phyloP scores from a whole-genome alignment of 2,888 invertebrate species.

The Aphidius colemani region DNA sequence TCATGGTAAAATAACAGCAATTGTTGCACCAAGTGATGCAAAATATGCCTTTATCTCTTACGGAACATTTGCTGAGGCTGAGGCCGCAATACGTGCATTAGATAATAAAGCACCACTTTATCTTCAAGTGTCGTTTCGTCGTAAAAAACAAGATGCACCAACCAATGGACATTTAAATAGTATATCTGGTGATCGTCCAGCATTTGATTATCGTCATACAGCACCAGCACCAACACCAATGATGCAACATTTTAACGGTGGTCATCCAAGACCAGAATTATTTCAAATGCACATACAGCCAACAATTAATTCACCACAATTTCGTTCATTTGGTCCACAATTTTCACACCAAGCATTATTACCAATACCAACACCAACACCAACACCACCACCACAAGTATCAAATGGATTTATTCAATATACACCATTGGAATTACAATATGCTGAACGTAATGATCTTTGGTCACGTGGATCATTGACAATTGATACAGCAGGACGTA shows the following conservation, averaged over 20 bases:
- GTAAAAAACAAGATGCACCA: conserved; percentile 33
- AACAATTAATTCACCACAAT: too few relatives aligned
- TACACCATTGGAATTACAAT: conserved; percentile 42
- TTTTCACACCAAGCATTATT: too few relatives aligned
- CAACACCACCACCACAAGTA: background rate
- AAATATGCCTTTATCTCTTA: conserved; percentile 47
- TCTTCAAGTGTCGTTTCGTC: conserved; percentile 43
- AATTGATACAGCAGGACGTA: conserved; percentile 45
- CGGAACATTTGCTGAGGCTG: conserved; percentile 44
- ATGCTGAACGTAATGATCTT: conserved; percentile 43
- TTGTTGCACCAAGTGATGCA: conserved; percentile 32
- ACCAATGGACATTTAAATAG: background rate
- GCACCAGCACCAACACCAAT: background rate
- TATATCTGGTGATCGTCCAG: background rate
- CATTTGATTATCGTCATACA: background rate
- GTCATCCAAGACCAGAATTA: background rate
- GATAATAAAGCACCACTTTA: conserved; percentile 42
- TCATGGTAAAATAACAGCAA: conserved; percentile 39
- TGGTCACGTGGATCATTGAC: conserved; percentile 49
- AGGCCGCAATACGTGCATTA: conserved; percentile 45
- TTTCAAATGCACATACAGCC: background rate
- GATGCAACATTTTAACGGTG: background rate
- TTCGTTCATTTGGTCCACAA: too few relatives aligned
- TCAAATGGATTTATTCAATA: conserved; percentile 33
- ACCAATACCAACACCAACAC: too few relatives aligned